phyloP scores from a whole-genome alignment of 2,113 vertebrate species.

The Mystacornis crossleyi region DNA sequence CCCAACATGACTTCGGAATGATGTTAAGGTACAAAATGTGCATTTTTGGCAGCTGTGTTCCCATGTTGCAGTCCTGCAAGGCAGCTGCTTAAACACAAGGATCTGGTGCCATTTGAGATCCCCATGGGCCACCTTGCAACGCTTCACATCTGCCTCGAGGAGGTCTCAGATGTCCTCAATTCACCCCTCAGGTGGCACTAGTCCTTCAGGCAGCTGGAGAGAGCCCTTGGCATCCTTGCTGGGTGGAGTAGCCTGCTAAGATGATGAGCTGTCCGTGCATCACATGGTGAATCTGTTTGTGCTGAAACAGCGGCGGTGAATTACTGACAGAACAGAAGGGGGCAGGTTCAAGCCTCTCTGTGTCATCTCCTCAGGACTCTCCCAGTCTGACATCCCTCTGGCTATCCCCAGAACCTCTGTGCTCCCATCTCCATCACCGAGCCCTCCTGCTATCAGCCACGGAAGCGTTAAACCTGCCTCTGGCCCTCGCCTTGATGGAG shows the following conservation, averaged over 20 bases:
- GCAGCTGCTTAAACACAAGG: neutral
- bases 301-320: rapidly evolving
- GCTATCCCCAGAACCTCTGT: neutral
- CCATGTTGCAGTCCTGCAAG: neutral
- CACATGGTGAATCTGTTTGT: rapidly evolving
- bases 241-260: rapidly evolving
- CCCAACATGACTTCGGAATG: neutral
- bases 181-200: neutral
- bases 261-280: too few relatives aligned
- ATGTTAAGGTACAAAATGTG: neutral
- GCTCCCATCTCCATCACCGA: neutral
- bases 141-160: neutral
- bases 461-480: neutral
- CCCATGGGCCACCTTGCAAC: rapidly evolving
- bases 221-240: neutral
- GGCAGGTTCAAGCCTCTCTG: neutral
- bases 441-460: neutral
- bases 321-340: neutral
- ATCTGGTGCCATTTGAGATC: neutral
- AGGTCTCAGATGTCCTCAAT: neutral
- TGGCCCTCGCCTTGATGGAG: neutral
- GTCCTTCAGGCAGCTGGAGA: neutral
- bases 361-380: neutral
- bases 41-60: neutral
- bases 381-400: neutral